Base-by-base conservation (phyloP, 2,113 vertebrate genomes). In the Corythoichthys haematopterus region DNA sequence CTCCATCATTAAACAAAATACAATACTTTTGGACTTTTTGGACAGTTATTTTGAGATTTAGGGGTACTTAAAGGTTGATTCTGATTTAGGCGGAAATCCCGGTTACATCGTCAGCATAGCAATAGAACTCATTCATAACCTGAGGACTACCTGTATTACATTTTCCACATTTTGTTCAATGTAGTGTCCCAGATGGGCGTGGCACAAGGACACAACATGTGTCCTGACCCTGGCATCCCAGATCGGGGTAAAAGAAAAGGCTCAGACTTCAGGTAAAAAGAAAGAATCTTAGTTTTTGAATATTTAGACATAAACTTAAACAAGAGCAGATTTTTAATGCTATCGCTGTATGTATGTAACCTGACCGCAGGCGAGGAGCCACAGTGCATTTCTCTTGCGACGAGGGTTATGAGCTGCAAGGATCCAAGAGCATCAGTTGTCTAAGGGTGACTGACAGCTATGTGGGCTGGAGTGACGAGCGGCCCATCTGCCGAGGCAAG, bases 171-270 rank as follows among this genome's bases (percentile, higher is more conserved):
- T 28, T 28, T 28, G 20, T 45, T 56, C 2, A 28, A 20, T 56
- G 13, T 35, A 98, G 97, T 98, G 93, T 98, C 96, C 85, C 96
- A 99, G 91, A 97, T 97, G 94, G 97, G 96, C 79, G 96, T 98
- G 69, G 96, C 94, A 68, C 97, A 98, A 92, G 96, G 96, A 80
- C 96, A 97, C 91, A 97, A 98, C 93, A 96, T 98, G 94, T 99
- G 97, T 91, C 95, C 96, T 81, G 96, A 99, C 83, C 97, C 97
- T 57, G 97, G 96, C 85, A 94, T 96, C 88, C 97, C 97, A 3
- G 96, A 98, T 87, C 91, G 93, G 85, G 97, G 97, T 72, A 98
- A 97, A 94, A 94, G 96, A 90, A 98, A 98, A 94, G 97, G 97
- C 82, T 93, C 93, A 33, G 96, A 99, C 83, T 99, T 97, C 91